These are phyloP conservation scores for Porites evermanni DNA, from an alignment of 92 coral and sea anemone genomes.

Conservation along the genomic window DNA sequence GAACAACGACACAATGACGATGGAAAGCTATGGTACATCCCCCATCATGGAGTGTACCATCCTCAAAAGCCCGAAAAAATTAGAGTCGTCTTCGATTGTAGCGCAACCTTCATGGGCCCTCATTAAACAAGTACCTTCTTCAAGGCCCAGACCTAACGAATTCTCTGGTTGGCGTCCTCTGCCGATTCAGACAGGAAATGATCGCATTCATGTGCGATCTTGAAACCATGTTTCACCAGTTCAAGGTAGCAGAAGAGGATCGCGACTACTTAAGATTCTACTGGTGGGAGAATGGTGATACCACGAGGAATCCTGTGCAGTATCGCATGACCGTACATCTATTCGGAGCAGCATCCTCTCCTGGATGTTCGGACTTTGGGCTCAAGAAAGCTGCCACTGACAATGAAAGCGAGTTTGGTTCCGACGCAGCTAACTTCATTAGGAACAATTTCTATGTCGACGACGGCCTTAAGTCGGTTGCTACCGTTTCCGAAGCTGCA, in stretches of 20 bases:
- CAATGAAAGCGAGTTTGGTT: slow-evolving; percentile 27
- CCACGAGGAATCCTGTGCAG: slow-evolving; percentile 6
- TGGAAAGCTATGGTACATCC: slow-evolving; percentile 45
- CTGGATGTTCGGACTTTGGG: slow-evolving; percentile 52
- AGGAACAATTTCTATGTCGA: slow-evolving; percentile 51
- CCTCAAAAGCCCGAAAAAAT: slow-evolving; percentile 52
- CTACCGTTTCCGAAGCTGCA: slow-evolving; percentile 33
- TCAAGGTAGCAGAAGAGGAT: slow-evolving; percentile 28
- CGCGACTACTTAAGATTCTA: slow-evolving; percentile 32
- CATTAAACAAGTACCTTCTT: slow-evolving; percentile 43
- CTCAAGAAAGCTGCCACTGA: slow-evolving; percentile 50
- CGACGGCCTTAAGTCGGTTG: slow-evolving; percentile 61
- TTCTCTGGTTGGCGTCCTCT: slow-evolving; percentile 45
- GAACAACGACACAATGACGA: background rate
- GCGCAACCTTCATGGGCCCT: slow-evolving; percentile 12
- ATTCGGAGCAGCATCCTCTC: slow-evolving; percentile 60
- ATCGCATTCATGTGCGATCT: slow-evolving; percentile 57
- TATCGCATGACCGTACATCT: slow-evolving; percentile 58
- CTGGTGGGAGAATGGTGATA: slow-evolving; percentile 48
- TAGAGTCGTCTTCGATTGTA: slow-evolving; percentile 54
- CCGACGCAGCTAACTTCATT: slow-evolving; percentile 42
- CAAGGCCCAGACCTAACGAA: slow-evolving; percentile 63
- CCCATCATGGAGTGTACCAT: slow-evolving; percentile 62
- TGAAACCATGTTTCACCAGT: slow-evolving; percentile 53
- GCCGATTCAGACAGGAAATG: slow-evolving; percentile 45